Evolutionary conservation across 2,797 vertebrate species (phyloP).

Genomic region (Coccyzus lansbergi): DNA sequence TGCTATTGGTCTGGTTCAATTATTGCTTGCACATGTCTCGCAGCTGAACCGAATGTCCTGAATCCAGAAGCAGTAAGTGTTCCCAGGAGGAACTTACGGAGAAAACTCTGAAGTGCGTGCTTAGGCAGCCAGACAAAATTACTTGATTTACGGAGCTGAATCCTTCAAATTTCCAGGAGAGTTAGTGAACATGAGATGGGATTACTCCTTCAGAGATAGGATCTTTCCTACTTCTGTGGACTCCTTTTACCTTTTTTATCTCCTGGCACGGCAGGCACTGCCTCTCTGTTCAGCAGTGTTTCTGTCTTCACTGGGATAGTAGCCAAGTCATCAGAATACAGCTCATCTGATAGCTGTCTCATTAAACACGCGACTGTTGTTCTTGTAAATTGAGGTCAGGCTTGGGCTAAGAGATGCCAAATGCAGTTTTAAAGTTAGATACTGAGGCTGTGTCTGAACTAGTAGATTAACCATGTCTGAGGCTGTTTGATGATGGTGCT

Average conservation of each 20-base stretch:
- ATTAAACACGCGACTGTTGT: slow-evolving; percentile 53
- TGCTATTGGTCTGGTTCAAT: not conserved
- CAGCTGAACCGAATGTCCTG: not conserved
- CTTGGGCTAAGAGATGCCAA: slow-evolving; percentile 44
- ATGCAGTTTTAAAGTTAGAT: slow-evolving; percentile 14
- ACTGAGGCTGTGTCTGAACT: not conserved
- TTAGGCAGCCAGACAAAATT: not conserved
- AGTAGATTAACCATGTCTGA: not conserved
- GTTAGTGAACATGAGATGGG: not conserved
- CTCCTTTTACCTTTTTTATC: not conserved
- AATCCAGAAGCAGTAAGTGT: not conserved
- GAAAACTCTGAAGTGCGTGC: not conserved
- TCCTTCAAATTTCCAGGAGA: not conserved
- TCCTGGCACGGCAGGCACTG: not conserved
- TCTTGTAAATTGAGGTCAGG: slow-evolving; percentile 66
- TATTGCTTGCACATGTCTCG: not conserved
- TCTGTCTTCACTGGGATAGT: not conserved
- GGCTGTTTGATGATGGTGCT: slow-evolving; percentile 16
- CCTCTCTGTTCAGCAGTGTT: not conserved
- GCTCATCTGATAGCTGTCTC: slow-evolving; percentile 64
- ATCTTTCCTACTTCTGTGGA: not conserved
- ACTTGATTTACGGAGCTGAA: not conserved
- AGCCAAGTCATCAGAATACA: not conserved
- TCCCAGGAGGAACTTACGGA: not conserved
- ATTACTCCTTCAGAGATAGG: not conserved